These are phyloP conservation scores for Lutjanus campechanus DNA, from an alignment of 2,797 vertebrate species.

Conservation along the genomic window DNA sequence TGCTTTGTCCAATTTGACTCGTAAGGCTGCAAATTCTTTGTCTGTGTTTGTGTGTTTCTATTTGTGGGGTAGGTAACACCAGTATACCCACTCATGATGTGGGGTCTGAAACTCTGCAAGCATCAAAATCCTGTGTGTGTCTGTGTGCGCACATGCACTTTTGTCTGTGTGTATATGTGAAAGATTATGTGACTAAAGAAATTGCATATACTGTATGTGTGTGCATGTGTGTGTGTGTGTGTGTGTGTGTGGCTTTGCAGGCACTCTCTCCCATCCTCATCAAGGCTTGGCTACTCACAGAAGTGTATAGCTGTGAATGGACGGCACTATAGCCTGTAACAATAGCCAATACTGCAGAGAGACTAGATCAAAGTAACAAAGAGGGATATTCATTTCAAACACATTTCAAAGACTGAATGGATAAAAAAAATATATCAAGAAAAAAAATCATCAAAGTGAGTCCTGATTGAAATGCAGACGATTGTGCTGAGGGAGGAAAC, in stretches of 20 bases:
- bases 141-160: too few species aligned
- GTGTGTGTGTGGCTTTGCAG: slow-evolving; percentile 14
- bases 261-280: slow-evolving; percentile 31
- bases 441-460: slow-evolving; percentile 42
- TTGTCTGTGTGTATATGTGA: not conserved
- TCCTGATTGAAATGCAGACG: slow-evolving; percentile 39
- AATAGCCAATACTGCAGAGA: slow-evolving; percentile 44
- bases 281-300: slow-evolving; percentile 30
- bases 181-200: too few species aligned
- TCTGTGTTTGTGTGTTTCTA: too few species aligned
- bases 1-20: too few species aligned
- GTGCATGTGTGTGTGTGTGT: slow-evolving; percentile 7
- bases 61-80: too few species aligned
- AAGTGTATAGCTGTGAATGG: slow-evolving; percentile 36
- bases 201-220: not conserved
- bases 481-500: slow-evolving; percentile 11
- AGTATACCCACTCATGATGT: too few species aligned
- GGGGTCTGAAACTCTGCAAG: too few species aligned
- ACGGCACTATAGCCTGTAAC: slow-evolving; percentile 50
- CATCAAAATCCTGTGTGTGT: too few species aligned
- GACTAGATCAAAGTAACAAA: slow-evolving; percentile 58
- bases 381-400: slow-evolving; percentile 58
- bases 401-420: slow-evolving; percentile 47
- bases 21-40: too few species aligned
- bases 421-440: slow-evolving; percentile 31